Conservation (phyloP, 1,140 invertebrate genomes). For the Macrosteles quadrilineatus region DNA sequence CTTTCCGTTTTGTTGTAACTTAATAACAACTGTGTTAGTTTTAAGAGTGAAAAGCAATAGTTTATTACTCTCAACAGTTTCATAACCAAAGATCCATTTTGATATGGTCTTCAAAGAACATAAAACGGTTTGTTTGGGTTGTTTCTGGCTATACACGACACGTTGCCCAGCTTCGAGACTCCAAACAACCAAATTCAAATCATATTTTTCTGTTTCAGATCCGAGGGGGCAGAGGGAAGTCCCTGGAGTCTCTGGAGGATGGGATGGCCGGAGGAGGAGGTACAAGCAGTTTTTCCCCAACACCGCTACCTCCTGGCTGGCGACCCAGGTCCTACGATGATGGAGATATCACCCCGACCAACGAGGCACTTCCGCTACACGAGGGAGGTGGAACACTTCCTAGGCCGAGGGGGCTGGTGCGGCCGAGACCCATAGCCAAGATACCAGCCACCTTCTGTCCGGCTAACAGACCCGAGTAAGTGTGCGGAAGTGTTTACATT, state of each 20-base stretch:
- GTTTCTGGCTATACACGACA: no score
- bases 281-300: constrained; percentile 41
- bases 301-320: constrained; percentile 29
- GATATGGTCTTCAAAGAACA: no score
- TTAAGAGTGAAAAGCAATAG: no score
- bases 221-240: constrained; percentile 67
- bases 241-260: constrained; percentile 79
- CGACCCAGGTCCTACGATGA: constrained; percentile 66
- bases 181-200: no score
- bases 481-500: no score
- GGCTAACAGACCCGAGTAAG: constrained; percentile 40
- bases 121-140: no score
- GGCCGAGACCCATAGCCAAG: constrained; percentile 83
- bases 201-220: constrained; percentile 55
- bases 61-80: no score
- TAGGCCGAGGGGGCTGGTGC: constrained; percentile 75
- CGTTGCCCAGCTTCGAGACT: no score
- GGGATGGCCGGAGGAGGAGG: constrained; percentile 53
- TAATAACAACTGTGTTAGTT: no score
- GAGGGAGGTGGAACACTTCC: constrained; percentile 82
- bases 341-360: constrained; percentile 85
- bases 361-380: constrained; percentile 65
- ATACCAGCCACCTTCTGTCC: constrained; percentile 60
- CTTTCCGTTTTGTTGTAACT: background rate
- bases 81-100: no score